Base-by-base conservation (phyloP, 2,797 vertebrate genomes). In the Aldrovandia affinis region DNA sequence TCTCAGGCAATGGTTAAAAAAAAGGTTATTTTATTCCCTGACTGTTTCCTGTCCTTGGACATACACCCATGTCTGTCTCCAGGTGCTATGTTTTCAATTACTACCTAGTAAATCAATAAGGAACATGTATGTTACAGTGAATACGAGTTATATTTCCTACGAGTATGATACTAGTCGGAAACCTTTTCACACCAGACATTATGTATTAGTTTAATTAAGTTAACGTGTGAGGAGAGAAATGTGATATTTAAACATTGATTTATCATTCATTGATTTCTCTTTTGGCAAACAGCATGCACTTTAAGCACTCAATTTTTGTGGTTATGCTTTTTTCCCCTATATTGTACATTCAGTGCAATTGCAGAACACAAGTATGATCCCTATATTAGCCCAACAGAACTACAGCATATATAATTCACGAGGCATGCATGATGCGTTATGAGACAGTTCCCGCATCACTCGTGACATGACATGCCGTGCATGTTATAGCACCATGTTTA, bases 41-140 rank as follows among this genome's bases (percentile, higher is more conserved):
- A 65, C 39, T 39, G 82, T 55, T 33, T 70, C 33, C 80, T 68
- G 77, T 84, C 86, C 70, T 86, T 75, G 73, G 80, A 85, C 42
- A 83, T 78, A 70, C 84, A 39, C 50, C 81, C 55, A 85, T 82
- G 81, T 83, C 57, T 36, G 77, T 78, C 81, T 80, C 22, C 85
- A 81, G 85, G 86, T 89, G 88, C 89, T 90, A 87, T 90, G 89
- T 89, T 89, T 88, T 89, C 73, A 85, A 91, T 92, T 93, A 93
- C 92, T 91, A 93, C 85, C 85, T 86, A 88, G 89, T 91, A 90
- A 93, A 94, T 95, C 92, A 90, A 93, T 93, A 90, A 86, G 87
- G 88, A 91, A 92, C 91, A 94, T 92, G 85, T 86, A 83, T 86
- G 83, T 70, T 87, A 82, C 85, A 81, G 83, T 18, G 91, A 85